Evolutionary conservation across 2,888 invertebrate species (phyloP).

Genomic region (Hololepta plana): DNA sequence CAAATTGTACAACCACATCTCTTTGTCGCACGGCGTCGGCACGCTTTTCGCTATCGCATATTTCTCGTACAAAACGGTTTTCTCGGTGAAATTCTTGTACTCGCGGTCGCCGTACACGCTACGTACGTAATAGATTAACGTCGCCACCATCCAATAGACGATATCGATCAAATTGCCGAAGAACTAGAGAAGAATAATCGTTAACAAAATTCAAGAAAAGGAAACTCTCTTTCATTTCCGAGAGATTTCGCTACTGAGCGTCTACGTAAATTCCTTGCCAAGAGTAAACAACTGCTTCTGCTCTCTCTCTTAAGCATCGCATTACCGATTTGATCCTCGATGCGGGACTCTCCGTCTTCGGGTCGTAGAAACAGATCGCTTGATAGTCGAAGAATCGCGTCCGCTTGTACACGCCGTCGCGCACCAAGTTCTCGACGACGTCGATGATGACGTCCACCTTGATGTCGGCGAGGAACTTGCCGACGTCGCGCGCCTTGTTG

Average conservation of each 20-base stretch:
- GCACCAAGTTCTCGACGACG: conserved; percentile 56
- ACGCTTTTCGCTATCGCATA: conserved; percentile 42
- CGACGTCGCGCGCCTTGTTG: conserved; percentile 34
- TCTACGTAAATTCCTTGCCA: conserved; percentile 4
- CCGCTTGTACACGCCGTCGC: conserved; percentile 55
- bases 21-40: conserved; percentile 72
- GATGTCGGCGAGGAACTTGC: conserved; percentile 72
- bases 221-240: too few relatives aligned
- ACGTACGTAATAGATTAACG: too few relatives aligned
- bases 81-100: too few relatives aligned
- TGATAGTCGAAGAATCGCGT: conserved; percentile 74
- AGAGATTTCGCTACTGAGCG: too few relatives aligned
- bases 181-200: conserved; percentile 16
- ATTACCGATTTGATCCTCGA: too few relatives aligned
- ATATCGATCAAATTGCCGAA: conserved; percentile 21
- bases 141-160: conserved; percentile 19
- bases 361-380: conserved; percentile 62
- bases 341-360: conserved; percentile 12
- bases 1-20: conserved; percentile 27
- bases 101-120: too few relatives aligned
- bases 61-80: conserved; percentile 13
- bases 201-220: conserved; percentile 4
- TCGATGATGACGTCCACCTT: conserved; percentile 38
- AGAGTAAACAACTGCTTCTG: too few relatives aligned
- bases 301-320: background rate